Conservation (phyloP, 2,797 vertebrate genomes). For the Spondyliosoma cantharus region DNA sequence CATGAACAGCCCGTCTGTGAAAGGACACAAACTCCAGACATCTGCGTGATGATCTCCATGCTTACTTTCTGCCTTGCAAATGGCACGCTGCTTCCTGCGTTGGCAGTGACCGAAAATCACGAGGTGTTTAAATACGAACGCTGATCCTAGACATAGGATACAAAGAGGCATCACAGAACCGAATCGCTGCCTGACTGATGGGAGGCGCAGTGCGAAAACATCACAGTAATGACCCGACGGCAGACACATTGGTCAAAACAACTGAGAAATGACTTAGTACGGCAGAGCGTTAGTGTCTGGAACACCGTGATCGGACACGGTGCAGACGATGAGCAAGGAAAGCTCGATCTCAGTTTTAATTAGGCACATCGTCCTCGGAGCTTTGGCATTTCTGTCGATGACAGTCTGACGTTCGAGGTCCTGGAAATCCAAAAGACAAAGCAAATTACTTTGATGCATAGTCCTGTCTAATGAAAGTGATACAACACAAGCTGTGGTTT, state of each 20-base stretch:
- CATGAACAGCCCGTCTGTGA: neutral
- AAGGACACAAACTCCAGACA: neutral
- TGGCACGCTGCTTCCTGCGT: neutral
- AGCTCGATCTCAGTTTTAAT: slow-evolving; percentile 27
- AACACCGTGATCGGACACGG: slow-evolving; percentile 15
- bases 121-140: neutral
- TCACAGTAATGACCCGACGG: slow-evolving; percentile 39
- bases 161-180: neutral
- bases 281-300: slow-evolving; percentile 37
- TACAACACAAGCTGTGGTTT: slow-evolving; percentile 50
- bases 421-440: slow-evolving; percentile 14
- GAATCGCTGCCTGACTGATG: slow-evolving; percentile 6
- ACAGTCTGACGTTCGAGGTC: slow-evolving; percentile 16
- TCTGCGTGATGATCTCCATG: neutral
- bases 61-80: too few species aligned
- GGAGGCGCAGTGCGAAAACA: slow-evolving; percentile 12
- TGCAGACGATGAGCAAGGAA: slow-evolving; percentile 14
- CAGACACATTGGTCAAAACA: slow-evolving; percentile 30
- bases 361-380: slow-evolving; percentile 15
- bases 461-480: slow-evolving; percentile 36
- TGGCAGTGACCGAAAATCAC: neutral
- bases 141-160: neutral
- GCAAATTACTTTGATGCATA: slow-evolving; percentile 22
- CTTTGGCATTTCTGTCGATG: slow-evolving; percentile 18
- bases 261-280: slow-evolving; percentile 19